Base-by-base conservation (phyloP, 2,797 vertebrate species). In the Melopsittacus undulatus region DNA sequence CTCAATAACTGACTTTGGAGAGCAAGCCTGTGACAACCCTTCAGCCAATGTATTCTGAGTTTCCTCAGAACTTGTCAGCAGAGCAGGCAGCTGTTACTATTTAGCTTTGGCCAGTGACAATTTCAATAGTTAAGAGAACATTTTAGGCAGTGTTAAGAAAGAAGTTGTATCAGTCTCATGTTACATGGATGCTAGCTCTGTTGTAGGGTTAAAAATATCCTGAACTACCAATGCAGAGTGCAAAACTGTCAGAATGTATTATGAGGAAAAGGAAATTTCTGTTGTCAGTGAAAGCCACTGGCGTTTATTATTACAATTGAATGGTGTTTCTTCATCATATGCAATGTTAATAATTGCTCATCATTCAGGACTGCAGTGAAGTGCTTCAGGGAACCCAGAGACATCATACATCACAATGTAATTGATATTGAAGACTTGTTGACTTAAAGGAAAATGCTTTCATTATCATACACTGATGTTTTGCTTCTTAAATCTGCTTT, bases 251-350 rank as follows among this genome's bases (percentile, higher is more conserved):
- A 91, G 74, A 84, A 62, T 82, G 12, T 75, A 32, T 95, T 87
- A 81, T 14, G 34, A 66, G 83, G 34, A 54, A 73, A 62, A 75
- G 54, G 77, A 74, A 57, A 80, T 88, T 61, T 93, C 51, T 32
- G 10, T 57, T 85, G 68, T 70, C 89, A 77, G 62, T 36, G 43
- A 62, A 84, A 89, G 87, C 95, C 4, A 0, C 73, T 82, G 80
- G 96, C 91, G 73, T 94, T 88, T 89, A 38, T 88, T 88, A 74
- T 87, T 74, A 84, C 57, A 85, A 85, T 18, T 73, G 77, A 89
- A 59, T 66, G 38, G 62, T 81, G 34, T 95, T 95, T 95, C 90
- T 94, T 86, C 89, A 51, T 92, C 84, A 9, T 40, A 62, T 34
- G 36, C 70, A 43, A n/a, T 43, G 59, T 70, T 94, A 94, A 46